Percentiles rank a stretch among this genome's conserved stretches.
Evolutionary conservation across 2,888 invertebrate genomes (phyloP).

Genomic region (Hofmannophila pseudospretella): DNA sequence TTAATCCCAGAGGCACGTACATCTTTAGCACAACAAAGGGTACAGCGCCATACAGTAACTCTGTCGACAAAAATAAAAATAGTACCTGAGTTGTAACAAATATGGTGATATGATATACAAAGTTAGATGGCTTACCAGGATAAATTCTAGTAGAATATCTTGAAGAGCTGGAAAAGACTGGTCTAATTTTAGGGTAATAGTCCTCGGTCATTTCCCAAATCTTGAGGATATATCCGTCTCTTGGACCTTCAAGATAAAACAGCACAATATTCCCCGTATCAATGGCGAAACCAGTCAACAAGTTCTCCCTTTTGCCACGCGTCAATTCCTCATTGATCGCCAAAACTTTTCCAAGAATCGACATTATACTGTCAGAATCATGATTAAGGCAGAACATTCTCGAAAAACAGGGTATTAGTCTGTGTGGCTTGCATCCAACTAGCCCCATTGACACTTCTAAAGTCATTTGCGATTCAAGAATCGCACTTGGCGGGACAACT

Average conservation of each 20-base stretch:
- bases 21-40: constrained; percentile 56
- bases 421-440: constrained; percentile 49
- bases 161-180: constrained; percentile 46
- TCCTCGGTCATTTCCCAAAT: constrained; percentile 53
- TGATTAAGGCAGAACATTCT: constrained; percentile 45
- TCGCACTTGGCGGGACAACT: constrained; percentile 35
- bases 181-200: constrained; percentile 39
- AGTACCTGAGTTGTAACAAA: too few species aligned
- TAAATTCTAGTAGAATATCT: constrained; percentile 48
- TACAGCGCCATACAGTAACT: constrained; percentile 31
- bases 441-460: constrained; percentile 55
- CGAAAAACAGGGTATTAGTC: constrained; percentile 31
- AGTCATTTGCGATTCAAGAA: constrained; percentile 58
- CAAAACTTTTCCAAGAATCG: constrained; percentile 33
- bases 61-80: constrained; percentile 21
- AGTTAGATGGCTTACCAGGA: constrained; percentile 43
- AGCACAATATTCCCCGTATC: constrained; percentile 47
- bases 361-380: constrained; percentile 28
- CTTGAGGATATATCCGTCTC: constrained; percentile 44
- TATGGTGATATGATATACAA: not conserved
- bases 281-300: constrained; percentile 57
- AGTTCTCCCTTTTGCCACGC: constrained; percentile 20
- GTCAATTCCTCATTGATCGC: constrained; percentile 39
- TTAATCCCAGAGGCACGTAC: constrained; percentile 43
- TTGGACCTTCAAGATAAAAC: constrained; percentile 55